Evolutionary conservation across 2,888 invertebrate genomes (phyloP), one percentile per base, ranked within the genome.

Genomic region (Graphium colonna): DNA sequence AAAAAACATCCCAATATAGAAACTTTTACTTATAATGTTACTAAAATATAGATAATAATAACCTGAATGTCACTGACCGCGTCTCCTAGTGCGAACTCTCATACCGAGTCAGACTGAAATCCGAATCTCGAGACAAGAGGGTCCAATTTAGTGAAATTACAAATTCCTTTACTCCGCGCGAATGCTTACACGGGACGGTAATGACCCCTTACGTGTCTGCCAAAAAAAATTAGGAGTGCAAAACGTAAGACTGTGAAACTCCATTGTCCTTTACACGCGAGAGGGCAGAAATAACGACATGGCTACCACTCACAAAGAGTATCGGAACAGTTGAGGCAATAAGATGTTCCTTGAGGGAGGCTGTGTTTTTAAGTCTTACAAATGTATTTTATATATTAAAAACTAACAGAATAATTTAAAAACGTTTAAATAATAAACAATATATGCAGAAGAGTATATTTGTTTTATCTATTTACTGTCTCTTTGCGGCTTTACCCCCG

Each of bases 201-300:
- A 51, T 41, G 39, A 21, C 44, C 45, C 48, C 43, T 40, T 26
- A 33, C 45, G 42, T 51, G 31, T 17, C 40, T 41, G 15, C 38
- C 56, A 56, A 50, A 55, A 55, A 55, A 42, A 59, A 61, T 64
- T 48, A 48, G 55, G 56, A 48, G 38, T 17, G 33, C 49, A 42
- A 50, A 55, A 55, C 45, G 38, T 52, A 58, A 55, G 58, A 55
- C 55, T 62, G 63, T 61, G 60, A 65, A 65, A 61, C 59, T 60
- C 59, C 57, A 42, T 60, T 55, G 61, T 62, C 61, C 57, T 62
- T 80, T 79, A 75, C 83, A 82, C 80, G 65, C 66, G 82, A 79
- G 66, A 65, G 72, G 61, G 63, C 84, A 83, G 77, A 65, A 79
- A 83, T 84, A 84, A 84, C 77, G 83, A 84, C 80, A 70, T 64